A percentile compares a stretch with the other conserved stretches of the same genome.
Evolutionary conservation across 1,140 invertebrate genomes (phyloP).

Genomic region (Drosophila biarmipes): DNA sequence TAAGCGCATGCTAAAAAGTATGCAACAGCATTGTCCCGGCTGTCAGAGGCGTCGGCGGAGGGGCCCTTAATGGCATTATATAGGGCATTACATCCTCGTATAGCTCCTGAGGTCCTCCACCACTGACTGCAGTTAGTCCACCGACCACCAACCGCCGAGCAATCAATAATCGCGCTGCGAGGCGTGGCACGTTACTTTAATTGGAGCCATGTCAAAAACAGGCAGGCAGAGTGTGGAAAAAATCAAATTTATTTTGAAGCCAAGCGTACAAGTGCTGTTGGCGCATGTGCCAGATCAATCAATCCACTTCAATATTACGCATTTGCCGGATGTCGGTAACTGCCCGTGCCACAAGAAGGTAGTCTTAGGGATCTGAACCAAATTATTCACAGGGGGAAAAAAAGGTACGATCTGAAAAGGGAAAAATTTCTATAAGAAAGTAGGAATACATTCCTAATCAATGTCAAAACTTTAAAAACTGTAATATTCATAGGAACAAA

Average conservation of each 20-base stretch:
- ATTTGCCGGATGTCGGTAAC: constrained; percentile 46
- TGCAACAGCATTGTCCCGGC: constrained; percentile 66
- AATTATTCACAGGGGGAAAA: constrained; percentile 4
- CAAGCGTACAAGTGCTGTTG: constrained; percentile 24
- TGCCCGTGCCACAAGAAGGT: constrained; percentile 9
- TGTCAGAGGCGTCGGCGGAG: constrained; percentile 5
- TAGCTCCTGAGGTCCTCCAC: neutral
- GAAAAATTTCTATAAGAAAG: too few species aligned
- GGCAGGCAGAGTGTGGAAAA: constrained; percentile 45
- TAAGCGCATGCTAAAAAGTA: constrained; percentile 80
- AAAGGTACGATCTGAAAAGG: neutral
- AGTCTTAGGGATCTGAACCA: neutral
- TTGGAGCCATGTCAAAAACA: constrained; percentile 68
- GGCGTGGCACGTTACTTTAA: constrained; percentile 63
- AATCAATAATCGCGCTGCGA: constrained; percentile 67
- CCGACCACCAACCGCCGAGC: constrained; percentile 28
- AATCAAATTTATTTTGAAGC: constrained; percentile 41
- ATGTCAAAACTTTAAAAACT: too few species aligned
- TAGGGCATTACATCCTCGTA: neutral
- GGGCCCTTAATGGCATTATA: neutral
- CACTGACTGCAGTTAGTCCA: constrained; percentile 35
- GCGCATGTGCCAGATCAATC: constrained; percentile 40
- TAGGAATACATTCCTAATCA: too few species aligned
- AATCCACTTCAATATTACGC: constrained; percentile 61
- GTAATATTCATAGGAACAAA: too few species aligned